These are phyloP conservation scores for Pachyuromys duprasi DNA, from an alignment of 2,797 vertebrate species.

Conservation along the genomic window DNA sequence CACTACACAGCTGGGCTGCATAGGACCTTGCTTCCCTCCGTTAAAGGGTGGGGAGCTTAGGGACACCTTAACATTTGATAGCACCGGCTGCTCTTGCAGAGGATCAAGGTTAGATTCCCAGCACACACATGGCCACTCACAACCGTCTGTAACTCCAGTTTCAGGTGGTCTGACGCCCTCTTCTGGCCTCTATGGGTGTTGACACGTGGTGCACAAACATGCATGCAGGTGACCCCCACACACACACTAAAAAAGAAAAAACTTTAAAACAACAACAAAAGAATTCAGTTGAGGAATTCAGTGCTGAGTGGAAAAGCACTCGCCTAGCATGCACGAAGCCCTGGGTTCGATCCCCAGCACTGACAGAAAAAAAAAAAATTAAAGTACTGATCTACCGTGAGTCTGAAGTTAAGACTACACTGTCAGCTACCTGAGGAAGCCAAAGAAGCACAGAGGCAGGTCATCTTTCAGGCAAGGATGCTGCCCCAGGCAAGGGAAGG, in stretches of 20 bases:
- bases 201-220: not conserved
- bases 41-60: not conserved
- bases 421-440: fast-evolving
- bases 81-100: not conserved
- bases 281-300: not conserved
- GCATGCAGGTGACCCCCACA: too few species aligned
- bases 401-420: not conserved
- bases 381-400: not conserved
- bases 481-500: not conserved
- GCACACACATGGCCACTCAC: not conserved
- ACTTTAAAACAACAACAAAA: not conserved
- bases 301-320: not conserved
- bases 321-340: not conserved
- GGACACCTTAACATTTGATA: not conserved
- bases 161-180: not conserved
- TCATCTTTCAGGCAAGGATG: not conserved
- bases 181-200: too few species aligned
- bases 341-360: not conserved
- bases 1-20: not conserved
- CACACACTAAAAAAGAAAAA: not conserved
- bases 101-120: not conserved
- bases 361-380: not conserved
- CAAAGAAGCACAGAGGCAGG: not conserved
- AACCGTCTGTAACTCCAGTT: not conserved
- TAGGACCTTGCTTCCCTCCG: too few species aligned